These are phyloP conservation scores for Ormyrus labotus DNA, from an alignment of 2,888 invertebrate species.

Conservation along the genomic window DNA sequence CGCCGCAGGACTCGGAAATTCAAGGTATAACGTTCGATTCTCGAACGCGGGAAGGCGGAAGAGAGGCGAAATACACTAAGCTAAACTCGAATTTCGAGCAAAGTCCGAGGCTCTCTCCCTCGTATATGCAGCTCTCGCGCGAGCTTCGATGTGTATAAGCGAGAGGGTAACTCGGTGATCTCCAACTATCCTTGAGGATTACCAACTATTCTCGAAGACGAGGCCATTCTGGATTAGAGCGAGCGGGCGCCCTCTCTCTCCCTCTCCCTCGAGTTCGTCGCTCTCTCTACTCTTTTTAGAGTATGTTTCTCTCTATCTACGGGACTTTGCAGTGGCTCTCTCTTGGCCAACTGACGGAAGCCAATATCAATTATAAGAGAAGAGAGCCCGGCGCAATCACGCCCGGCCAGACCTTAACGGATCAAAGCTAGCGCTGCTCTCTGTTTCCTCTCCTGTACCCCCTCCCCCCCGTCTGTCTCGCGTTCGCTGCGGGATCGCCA, in stretches of 20 bases:
- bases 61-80: slow-evolving; percentile 17
- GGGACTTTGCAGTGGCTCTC: slow-evolving; percentile 42
- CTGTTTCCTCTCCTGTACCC: slow-evolving; percentile 49
- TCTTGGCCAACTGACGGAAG: slow-evolving; percentile 46
- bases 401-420: slow-evolving; percentile 72
- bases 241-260: slow-evolving; percentile 55
- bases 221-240: slow-evolving; percentile 69
- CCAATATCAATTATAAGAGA: slow-evolving; percentile 76
- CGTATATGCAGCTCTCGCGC: slow-evolving; percentile 29
- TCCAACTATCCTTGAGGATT: slow-evolving; percentile 75
- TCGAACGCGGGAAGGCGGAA: slow-evolving; percentile 56
- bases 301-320: slow-evolving; percentile 9
- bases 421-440: slow-evolving; percentile 66
- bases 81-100: slow-evolving; percentile 59
- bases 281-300: slow-evolving; percentile 8
- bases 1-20: slow-evolving; percentile 58
- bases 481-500: slow-evolving; percentile 69
- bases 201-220: slow-evolving; percentile 75
- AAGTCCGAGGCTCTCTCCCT: slow-evolving; percentile 46
- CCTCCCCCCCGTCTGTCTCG: slow-evolving; percentile 18
- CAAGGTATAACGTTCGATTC: slow-evolving; percentile 64
- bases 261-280: slow-evolving; percentile 3
- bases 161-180: slow-evolving; percentile 74
- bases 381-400: slow-evolving; percentile 73
- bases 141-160: slow-evolving; percentile 16